Conservation (phyloP, 2,113 vertebrate species). For the Gorsachius goisagi region DNA sequence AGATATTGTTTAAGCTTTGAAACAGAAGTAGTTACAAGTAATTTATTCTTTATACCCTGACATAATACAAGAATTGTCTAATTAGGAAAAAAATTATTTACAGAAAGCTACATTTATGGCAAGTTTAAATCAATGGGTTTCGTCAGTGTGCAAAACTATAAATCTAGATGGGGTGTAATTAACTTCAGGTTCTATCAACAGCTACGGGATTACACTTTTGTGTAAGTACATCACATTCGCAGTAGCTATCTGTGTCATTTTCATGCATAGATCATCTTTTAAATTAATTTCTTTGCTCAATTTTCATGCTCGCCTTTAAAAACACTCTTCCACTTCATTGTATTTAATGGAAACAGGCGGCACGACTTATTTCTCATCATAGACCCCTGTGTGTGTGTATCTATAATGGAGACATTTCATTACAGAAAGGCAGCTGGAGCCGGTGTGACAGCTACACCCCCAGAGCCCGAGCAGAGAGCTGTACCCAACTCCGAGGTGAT, state of each 20-base stretch:
- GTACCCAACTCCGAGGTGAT: rapidly evolving
- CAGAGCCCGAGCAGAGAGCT: too few relatives aligned
- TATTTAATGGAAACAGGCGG: not conserved
- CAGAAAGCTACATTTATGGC: not conserved
- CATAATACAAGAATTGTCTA: not conserved
- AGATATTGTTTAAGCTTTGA: not conserved
- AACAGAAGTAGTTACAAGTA: not conserved
- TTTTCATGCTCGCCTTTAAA: not conserved
- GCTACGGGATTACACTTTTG: not conserved
- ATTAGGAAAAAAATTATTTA: conserved; percentile 22
- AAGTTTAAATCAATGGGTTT: not conserved
- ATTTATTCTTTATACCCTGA: not conserved
- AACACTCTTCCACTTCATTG: not conserved
- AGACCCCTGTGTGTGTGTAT: not conserved
- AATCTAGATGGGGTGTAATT: not conserved
- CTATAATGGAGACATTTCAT: not conserved
- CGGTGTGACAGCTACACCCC: too few relatives aligned
- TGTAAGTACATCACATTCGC: not conserved
- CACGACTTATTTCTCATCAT: not conserved
- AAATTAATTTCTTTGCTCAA: not conserved
- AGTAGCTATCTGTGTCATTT: not conserved
- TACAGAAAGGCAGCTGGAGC: not conserved
- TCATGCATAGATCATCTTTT: not conserved
- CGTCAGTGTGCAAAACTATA: not conserved
- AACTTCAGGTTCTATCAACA: not conserved